Evolutionary conservation across 2,797 vertebrate species (phyloP).

Genomic region (Holocentrus rufus): DNA sequence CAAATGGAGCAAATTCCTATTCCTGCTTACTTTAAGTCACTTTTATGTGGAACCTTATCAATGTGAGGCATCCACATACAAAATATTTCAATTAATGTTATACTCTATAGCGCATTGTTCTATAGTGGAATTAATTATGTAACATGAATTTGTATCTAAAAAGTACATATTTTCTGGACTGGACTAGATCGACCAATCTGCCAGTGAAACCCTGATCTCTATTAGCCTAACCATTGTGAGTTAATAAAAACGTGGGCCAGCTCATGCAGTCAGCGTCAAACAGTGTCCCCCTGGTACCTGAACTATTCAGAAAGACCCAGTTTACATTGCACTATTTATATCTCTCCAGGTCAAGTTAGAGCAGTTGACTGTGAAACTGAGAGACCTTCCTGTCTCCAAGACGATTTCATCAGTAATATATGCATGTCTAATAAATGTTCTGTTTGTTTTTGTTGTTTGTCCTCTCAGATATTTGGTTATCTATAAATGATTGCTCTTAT

Average conservation of each 20-base stretch:
- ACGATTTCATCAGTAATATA: constrained; percentile 37
- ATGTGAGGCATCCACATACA: background rate
- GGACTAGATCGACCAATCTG: constrained; percentile 1
- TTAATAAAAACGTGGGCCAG: constrained; percentile 27
- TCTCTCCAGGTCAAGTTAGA: constrained; percentile 62
- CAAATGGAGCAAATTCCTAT: constrained; percentile 13
- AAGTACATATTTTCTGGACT: constrained; percentile 5
- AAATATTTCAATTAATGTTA: constrained; percentile 14
- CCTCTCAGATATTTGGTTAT: background rate
- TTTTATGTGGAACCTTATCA: constrained; percentile 30
- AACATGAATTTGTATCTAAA: constrained; percentile 29
- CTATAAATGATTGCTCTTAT: background rate
- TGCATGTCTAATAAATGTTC: constrained; percentile 51
- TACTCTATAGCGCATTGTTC: constrained; percentile 6
- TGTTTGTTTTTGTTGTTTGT: background rate
- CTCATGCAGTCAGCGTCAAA: constrained; percentile 36
- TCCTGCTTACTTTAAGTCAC: constrained; percentile 40
- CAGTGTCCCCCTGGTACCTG: constrained; percentile 10
- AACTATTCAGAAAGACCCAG: constrained; percentile 46
- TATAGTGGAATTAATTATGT: constrained; percentile 24
- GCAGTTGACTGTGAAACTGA: constrained; percentile 48
- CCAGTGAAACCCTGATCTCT: constrained; percentile 26
- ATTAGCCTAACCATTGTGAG: constrained; percentile 14
- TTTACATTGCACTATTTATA: constrained; percentile 80
- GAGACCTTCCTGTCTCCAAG: constrained; percentile 44